Percentiles rank a stretch among this genome's conserved stretches.
phyloP scores from a whole-genome alignment of 1,140 invertebrate species.

The Panulirus ornatus region DNA sequence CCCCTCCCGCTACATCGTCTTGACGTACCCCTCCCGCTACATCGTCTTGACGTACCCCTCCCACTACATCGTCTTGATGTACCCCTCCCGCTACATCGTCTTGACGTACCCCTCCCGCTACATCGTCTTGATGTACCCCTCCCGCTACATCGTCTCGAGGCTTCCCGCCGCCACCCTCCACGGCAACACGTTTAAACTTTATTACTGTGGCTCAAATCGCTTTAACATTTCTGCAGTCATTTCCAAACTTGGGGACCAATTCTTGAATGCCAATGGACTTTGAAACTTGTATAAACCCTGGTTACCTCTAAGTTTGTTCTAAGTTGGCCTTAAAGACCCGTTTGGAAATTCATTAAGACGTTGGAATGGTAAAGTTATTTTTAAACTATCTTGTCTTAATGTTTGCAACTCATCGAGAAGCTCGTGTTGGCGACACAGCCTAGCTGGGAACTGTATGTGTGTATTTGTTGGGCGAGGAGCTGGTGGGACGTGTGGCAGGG shows the following conservation, averaged over 20 bases:
- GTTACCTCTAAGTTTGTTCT: slow-evolving; percentile 69
- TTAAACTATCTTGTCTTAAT: slow-evolving; percentile 27
- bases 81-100: background rate
- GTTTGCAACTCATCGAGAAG: slow-evolving; percentile 24
- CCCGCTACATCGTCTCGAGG: background rate
- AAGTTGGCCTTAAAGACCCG: slow-evolving; percentile 67
- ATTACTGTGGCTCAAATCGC: slow-evolving; percentile 57
- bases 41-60: background rate
- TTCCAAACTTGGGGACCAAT: slow-evolving; percentile 54
- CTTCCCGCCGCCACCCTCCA: background rate
- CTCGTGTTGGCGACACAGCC: too few relatives aligned
- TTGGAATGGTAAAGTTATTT: slow-evolving; percentile 40
- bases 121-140: background rate
- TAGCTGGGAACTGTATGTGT: too few relatives aligned
- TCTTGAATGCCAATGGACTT: slow-evolving; percentile 72
- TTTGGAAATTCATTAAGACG: slow-evolving; percentile 70
- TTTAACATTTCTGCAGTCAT: slow-evolving; percentile 66
- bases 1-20: background rate
- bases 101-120: background rate
- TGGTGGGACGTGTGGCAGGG: background rate
- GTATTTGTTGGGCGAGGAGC: background rate
- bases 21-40: background rate
- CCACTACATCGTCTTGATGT: background rate
- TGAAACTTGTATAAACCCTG: slow-evolving; percentile 67
- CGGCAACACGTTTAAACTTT: slow-evolving; percentile 48